Evolutionary conservation across 2,113 vertebrate species (phyloP).

Genomic region (Antechinus flavipes): DNA sequence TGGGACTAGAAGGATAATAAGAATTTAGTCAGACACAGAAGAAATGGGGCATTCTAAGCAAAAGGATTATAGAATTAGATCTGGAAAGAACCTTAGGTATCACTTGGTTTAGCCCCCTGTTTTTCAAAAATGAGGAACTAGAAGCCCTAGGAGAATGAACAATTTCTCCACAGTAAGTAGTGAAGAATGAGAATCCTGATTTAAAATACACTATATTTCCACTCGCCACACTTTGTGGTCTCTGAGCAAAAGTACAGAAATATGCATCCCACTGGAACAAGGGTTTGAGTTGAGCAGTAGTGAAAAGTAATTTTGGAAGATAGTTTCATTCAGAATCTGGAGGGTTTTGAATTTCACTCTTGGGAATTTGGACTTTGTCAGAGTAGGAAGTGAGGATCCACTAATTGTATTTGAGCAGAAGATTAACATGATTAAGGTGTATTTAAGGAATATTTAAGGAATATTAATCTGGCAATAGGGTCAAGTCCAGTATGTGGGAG

Average conservation of each 20-base stretch:
- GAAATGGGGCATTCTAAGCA: neutral
- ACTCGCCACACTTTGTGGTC: neutral
- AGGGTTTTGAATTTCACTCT: neutral
- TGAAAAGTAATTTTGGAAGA: neutral
- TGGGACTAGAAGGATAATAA: neutral
- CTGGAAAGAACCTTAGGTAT: neutral
- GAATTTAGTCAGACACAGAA: neutral
- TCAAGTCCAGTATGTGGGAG: neutral
- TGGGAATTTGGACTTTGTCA: neutral
- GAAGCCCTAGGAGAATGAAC: neutral
- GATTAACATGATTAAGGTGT: neutral
- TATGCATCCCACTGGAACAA: neutral
- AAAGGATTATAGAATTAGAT: neutral
- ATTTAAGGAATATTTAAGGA: neutral
- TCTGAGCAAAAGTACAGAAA: neutral
- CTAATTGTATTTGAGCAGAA: neutral
- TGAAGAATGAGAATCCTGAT: neutral
- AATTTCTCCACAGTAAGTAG: neutral
- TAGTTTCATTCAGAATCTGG: neutral
- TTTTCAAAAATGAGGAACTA: neutral
- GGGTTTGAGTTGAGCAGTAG: neutral
- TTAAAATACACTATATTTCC: neutral
- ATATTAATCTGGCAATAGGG: neutral
- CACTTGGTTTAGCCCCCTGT: neutral
- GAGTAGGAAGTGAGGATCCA: neutral